phyloP scores from a whole-genome alignment of 2,888 invertebrate genomes.

The Adelognathus sp. region DNA sequence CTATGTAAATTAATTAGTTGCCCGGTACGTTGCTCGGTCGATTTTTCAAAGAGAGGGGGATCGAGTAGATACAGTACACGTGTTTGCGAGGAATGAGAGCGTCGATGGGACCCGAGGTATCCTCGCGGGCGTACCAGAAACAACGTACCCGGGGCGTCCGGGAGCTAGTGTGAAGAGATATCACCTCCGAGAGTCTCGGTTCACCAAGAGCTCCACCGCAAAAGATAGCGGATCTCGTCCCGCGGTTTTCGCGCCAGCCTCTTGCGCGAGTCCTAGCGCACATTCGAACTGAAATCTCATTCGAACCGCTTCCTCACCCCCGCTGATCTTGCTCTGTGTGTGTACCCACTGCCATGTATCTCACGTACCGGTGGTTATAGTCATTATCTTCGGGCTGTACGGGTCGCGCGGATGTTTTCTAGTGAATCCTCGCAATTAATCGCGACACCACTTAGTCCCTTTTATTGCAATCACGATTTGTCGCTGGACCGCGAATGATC shows the following conservation, averaged over 20 bases:
- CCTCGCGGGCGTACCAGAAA: conserved; percentile 25
- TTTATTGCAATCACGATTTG: conserved; percentile 1
- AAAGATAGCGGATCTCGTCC: conserved; percentile 70
- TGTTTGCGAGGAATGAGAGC: conserved; percentile 14
- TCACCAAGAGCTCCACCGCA: conserved; percentile 35
- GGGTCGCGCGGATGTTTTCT: conserved; percentile 27
- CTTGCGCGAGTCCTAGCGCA: neutral
- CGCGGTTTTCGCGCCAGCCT: conserved; percentile 43
- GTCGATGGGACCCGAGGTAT: conserved; percentile 33
- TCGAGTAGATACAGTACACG: neutral
- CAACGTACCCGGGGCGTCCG: conserved; percentile 43
- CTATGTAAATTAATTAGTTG: conserved; percentile 78
- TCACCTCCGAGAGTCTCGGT: conserved; percentile 45
- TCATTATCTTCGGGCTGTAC: conserved; percentile 29
- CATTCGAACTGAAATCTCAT: conserved; percentile 46
- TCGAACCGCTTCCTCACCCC: conserved; percentile 54
- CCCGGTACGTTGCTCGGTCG: conserved; percentile 65
- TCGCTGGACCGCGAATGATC: neutral
- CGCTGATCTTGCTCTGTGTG: conserved; percentile 17
- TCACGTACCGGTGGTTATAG: conserved; percentile 5
- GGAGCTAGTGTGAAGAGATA: conserved; percentile 64
- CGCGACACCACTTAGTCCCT: conserved; percentile 69
- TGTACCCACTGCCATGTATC: neutral
- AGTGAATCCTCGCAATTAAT: conserved; percentile 74
- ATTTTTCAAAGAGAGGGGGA: conserved; percentile 71